Evolutionary conservation across 2,797 vertebrate genomes (phyloP).

Genomic region (Melanotaenia nigrans): DNA sequence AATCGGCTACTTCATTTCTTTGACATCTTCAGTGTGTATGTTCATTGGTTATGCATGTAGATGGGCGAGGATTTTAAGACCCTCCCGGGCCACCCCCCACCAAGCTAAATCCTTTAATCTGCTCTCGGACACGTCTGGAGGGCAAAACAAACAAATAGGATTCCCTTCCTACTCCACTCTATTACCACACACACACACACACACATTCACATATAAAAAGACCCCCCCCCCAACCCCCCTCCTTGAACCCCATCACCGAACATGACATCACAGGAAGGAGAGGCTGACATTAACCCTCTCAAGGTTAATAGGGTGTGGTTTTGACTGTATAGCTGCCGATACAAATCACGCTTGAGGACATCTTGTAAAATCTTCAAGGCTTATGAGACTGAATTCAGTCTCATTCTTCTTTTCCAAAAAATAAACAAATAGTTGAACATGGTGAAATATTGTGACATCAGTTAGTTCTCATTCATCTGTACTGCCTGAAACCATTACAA

Average conservation of each 20-base stretch:
- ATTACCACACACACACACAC: constrained; percentile 1
- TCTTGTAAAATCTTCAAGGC: background rate
- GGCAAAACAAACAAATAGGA: constrained; percentile 82
- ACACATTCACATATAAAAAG: constrained; percentile 8
- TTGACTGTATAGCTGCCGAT: constrained; percentile 30
- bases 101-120: constrained; percentile 82
- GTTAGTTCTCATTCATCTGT: background rate
- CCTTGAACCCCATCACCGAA: constrained; percentile 35
- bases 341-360: constrained; percentile 22
- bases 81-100: constrained; percentile 35
- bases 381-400: background rate
- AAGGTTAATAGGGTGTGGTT: constrained; percentile 69
- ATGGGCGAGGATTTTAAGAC: constrained; percentile 68
- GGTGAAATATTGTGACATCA: background rate
- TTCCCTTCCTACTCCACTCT: constrained; percentile 10
- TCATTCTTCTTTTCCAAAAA: no score
- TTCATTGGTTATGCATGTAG: constrained; percentile 55
- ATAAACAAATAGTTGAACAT: background rate
- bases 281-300: constrained; percentile 62
- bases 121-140: constrained; percentile 78
- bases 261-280: constrained; percentile 61
- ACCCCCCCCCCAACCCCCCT: background rate
- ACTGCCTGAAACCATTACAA: background rate
- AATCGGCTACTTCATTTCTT: constrained; percentile 35
- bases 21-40: constrained; percentile 49